Evolutionary conservation across 2,113 vertebrate species (phyloP).

Genomic region (Copsychus sechellarum): DNA sequence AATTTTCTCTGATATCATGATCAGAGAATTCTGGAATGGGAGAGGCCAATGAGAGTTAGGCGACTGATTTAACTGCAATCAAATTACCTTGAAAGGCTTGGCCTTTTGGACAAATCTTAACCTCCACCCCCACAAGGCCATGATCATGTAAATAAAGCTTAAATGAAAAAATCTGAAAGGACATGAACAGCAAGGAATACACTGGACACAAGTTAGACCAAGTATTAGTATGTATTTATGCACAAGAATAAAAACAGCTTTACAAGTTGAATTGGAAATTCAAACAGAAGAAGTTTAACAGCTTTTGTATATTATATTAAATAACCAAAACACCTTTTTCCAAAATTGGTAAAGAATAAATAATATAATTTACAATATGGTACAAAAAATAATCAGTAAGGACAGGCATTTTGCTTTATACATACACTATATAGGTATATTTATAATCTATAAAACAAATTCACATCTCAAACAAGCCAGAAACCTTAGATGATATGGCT

Average conservation of each 20-base stretch:
- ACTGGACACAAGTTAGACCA: slow-evolving; percentile 59
- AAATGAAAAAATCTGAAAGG: not conserved
- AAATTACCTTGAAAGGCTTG: not conserved
- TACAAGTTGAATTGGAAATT: slow-evolving; percentile 82
- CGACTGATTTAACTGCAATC: not conserved
- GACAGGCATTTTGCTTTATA: slow-evolving; percentile 82
- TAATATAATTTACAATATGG: slow-evolving; percentile 88
- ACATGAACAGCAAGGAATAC: not conserved
- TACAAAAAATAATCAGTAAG: slow-evolving; percentile 85
- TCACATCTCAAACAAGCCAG: slow-evolving; percentile 81
- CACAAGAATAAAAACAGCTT: slow-evolving; percentile 84
- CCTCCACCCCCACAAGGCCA: not conserved
- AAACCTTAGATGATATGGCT: slow-evolving; percentile 82
- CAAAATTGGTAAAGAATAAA: slow-evolving; percentile 84
- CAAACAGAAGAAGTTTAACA: slow-evolving; percentile 81
- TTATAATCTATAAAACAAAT: slow-evolving; percentile 83
- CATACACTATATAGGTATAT: slow-evolving; percentile 80
- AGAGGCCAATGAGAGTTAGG: not conserved
- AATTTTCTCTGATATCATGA: not conserved
- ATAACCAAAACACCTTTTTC: slow-evolving; percentile 84
- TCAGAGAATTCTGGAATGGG: not conserved
- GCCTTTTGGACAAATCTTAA: not conserved
- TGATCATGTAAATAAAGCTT: not conserved
- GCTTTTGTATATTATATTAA: slow-evolving; percentile 84
- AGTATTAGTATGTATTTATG: slow-evolving; percentile 87